Evolutionary conservation across 2,113 vertebrate species (phyloP), one percentile per base, ranked within the genome.

Genomic region (Leucosticte australis): DNA sequence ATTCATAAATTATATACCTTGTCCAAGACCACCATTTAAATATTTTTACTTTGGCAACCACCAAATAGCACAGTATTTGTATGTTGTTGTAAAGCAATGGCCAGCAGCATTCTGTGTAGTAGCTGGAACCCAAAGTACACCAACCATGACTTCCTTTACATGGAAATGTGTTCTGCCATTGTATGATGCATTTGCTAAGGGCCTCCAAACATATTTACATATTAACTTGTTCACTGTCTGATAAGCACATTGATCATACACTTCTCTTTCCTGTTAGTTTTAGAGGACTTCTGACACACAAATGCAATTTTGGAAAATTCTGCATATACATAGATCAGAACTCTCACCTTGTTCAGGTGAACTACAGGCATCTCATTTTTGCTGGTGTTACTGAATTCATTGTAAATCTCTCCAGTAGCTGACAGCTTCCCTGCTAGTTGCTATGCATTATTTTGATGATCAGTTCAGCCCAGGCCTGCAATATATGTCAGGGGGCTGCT

Each of bases 361-460:
- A 35, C 53, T 73, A 47, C 9, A 50, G 46, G 10, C 5, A 7
- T 75, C 74, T 73, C 9, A 21, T 69, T 84, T 89, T 76, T 59
- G 15, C 59, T 74, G 68, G 49, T 56, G 27, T 57, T 83, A 44
- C 49, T 69, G 75, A 80, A 86, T 62, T 79, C 1, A 8, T n/a
- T 76, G 35, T 39, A 69, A 57, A 44, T 62, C 4, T 93, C 63
- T 69, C 50, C 46, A 65, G 59, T 14, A 62, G 57, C n/a, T 86
- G 83, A 42, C 46, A 90, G 42, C 35, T 90, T 92, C 42, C 46
- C 41, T 55, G 3, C 50, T 67, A 90, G 85, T 70, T 88, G 37
- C 37, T 55, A 30, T 74, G 76, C 67, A 86, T 67, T 86, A 92
- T 86, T 94, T 70, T 67, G 35, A 76, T 67, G 68, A 86, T 83